Percentiles rank a stretch among this genome's conserved stretches.
Conservation (phyloP, 2,797 vertebrate genomes). For the Spondyliosoma cantharus region DNA sequence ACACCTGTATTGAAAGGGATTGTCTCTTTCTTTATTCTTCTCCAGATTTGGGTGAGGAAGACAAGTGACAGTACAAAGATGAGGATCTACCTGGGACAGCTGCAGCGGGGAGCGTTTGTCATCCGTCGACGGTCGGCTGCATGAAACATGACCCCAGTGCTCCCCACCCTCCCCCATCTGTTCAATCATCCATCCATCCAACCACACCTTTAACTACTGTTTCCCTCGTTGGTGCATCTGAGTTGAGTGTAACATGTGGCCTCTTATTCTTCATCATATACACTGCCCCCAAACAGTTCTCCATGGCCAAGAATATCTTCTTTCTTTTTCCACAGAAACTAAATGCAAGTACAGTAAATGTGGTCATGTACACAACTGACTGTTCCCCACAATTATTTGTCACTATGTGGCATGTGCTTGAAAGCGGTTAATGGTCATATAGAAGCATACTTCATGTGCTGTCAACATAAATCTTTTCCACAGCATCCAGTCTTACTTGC, state of each 20-base stretch:
- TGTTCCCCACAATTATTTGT: conserved; percentile 59
- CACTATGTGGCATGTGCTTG: conserved; percentile 62
- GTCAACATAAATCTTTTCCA: conserved; percentile 14
- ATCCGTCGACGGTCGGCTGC: conserved; percentile 96
- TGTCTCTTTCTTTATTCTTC: conserved; percentile 12
- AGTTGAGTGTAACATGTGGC: conserved; percentile 34
- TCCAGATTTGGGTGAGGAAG: conserved; percentile 98
- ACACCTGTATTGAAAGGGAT: conserved; percentile 11
- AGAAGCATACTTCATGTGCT: not conserved
- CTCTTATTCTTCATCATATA: conserved; percentile 25
- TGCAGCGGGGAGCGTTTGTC: conserved; percentile 97
- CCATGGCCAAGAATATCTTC: conserved; percentile 3
- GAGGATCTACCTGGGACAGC: conserved; percentile 98
- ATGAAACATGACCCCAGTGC: conserved; percentile 76
- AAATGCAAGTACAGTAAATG: conserved; percentile 20
- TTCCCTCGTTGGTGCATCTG: conserved; percentile 16
- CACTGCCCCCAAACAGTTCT: conserved; percentile 3
- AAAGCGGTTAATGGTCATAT: conserved; percentile 3
- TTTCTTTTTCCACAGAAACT: conserved; percentile 27
- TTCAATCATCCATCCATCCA: conserved; percentile 37
- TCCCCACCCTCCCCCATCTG: conserved; percentile 25
- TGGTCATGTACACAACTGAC: conserved; percentile 9
- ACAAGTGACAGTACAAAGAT: conserved; percentile 99
- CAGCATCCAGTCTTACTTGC: not conserved
- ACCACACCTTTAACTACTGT: conserved; percentile 6